phyloP scores from a whole-genome alignment of 2,113 vertebrate genomes.

The Panurus biarmicus region DNA sequence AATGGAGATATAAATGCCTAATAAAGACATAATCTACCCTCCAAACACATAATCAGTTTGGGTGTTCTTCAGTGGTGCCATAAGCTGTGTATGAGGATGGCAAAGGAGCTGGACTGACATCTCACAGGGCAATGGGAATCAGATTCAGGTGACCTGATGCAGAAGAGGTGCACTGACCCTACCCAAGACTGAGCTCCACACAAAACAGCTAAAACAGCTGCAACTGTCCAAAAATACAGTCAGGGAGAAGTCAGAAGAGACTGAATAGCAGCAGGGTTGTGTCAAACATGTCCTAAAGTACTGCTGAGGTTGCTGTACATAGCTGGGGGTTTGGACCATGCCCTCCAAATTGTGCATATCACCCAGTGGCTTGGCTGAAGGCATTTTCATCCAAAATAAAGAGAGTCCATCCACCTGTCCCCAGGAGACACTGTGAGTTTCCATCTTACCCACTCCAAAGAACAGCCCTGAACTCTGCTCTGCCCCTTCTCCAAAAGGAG shows the following conservation, averaged over 20 bases:
- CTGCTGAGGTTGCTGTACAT: background rate
- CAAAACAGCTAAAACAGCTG: background rate
- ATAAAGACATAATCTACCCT: background rate
- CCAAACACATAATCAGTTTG: background rate
- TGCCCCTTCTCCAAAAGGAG: background rate
- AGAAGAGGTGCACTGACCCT: background rate
- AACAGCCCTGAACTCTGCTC: background rate
- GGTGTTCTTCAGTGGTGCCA: background rate
- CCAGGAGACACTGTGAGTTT: background rate
- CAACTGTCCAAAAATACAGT: background rate
- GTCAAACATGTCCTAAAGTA: background rate
- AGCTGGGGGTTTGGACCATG: fast-evolving
- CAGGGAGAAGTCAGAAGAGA: background rate
- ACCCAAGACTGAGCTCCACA: background rate
- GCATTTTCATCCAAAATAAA: background rate
- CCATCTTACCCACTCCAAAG: background rate
- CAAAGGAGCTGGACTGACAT: background rate
- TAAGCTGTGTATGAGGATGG: background rate
- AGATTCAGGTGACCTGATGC: background rate
- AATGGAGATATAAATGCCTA: background rate
- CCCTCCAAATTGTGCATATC: background rate
- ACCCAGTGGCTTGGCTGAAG: background rate
- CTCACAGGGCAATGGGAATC: fast-evolving
- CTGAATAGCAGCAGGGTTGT: background rate
- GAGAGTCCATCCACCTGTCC: background rate